Percentiles rank a stretch among this genome's conserved stretches.
Conservation (phyloP, 2,113 vertebrate species). For the Hippoglossus stenolepis region DNA sequence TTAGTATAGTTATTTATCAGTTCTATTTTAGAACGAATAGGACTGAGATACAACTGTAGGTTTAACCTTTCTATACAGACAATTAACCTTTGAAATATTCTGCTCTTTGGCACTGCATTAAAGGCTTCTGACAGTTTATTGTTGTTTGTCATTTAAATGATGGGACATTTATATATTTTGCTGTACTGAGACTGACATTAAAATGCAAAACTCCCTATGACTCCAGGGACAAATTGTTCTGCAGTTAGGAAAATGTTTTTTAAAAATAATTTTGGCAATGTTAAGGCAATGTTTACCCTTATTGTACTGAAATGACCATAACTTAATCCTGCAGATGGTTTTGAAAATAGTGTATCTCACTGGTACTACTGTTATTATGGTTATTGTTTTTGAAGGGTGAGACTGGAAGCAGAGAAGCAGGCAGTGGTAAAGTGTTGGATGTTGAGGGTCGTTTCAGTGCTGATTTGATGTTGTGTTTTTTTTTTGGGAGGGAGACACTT, state of each 20-base stretch:
- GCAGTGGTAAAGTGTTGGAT: slow-evolving; percentile 82
- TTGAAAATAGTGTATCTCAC: background rate
- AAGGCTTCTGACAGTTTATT: too few relatives aligned
- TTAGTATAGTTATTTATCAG: too few relatives aligned
- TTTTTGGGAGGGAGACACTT: slow-evolving; percentile 81
- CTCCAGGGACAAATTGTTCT: background rate
- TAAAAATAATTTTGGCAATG: background rate
- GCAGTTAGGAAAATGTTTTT: background rate
- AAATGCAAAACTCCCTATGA: too few relatives aligned
- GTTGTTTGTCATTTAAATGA: too few relatives aligned
- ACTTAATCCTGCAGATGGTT: background rate
- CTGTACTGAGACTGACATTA: too few relatives aligned
- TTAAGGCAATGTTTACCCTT: background rate
- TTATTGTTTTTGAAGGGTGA: slow-evolving; percentile 84
- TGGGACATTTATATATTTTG: too few relatives aligned
- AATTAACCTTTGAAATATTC: too few relatives aligned
- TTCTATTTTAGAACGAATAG: too few relatives aligned
- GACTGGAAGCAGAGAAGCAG: slow-evolving; percentile 56
- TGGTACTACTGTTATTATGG: slow-evolving; percentile 69
- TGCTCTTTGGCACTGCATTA: too few relatives aligned
- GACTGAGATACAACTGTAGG: too few relatives aligned
- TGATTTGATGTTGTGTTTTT: slow-evolving; percentile 81
- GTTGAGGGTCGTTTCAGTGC: slow-evolving; percentile 81
- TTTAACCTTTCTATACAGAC: too few relatives aligned
- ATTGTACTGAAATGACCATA: background rate